These are phyloP conservation scores for Drosophila eugracilis DNA, from an alignment of 1,140 invertebrate genomes.

Conservation along the genomic window DNA sequence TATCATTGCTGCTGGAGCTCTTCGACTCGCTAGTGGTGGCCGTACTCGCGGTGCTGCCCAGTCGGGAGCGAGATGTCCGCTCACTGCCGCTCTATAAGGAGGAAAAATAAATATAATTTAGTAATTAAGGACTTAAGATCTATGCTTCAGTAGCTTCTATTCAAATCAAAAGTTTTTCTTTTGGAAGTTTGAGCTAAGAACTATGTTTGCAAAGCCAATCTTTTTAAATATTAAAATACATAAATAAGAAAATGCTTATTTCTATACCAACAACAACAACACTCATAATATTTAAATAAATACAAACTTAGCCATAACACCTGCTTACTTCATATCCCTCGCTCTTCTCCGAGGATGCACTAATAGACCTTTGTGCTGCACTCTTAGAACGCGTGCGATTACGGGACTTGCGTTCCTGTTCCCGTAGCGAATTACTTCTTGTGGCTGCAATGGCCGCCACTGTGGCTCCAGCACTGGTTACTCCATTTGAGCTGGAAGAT, in stretches of 20 bases:
- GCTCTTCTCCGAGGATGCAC: constrained; percentile 85
- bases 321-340: constrained; percentile 90
- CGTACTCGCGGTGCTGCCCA: constrained; percentile 86
- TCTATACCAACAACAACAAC: constrained; percentile 46
- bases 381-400: constrained; percentile 76
- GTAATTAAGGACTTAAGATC: background rate
- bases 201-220: too few species aligned
- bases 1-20: constrained; percentile 64
- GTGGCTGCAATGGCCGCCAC: constrained; percentile 76
- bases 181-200: too few species aligned
- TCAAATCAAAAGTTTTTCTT: too few species aligned
- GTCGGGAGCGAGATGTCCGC: constrained; percentile 86
- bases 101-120: constrained; percentile 22
- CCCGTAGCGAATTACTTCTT: constrained; percentile 79
- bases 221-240: background rate
- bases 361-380: constrained; percentile 77
- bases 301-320: background rate
- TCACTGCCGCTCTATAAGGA: constrained; percentile 91
- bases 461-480: constrained; percentile 54
- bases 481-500: constrained; percentile 8
- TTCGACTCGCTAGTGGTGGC: constrained; percentile 83
- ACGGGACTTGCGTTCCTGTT: constrained; percentile 83
- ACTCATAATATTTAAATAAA: constrained; percentile 15
- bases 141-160: background rate
- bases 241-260: background rate